Evolutionary conservation across 2,113 vertebrate genomes (phyloP), one percentile per base, ranked within the genome.

Genomic region (Sebastes schlegelii): DNA sequence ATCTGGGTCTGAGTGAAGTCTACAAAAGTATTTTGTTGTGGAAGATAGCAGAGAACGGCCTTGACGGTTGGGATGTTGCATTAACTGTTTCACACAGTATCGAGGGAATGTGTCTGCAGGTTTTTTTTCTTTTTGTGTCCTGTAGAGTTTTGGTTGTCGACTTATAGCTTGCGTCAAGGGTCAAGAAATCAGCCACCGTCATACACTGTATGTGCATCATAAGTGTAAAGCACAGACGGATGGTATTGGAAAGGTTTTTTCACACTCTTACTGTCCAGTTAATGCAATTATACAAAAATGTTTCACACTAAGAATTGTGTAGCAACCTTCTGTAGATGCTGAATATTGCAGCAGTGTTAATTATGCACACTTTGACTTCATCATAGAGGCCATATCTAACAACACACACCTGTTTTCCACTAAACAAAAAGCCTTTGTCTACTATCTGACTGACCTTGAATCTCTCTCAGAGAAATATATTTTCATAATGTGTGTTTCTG

Each of bases 41-140:
- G 55, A 48, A 79, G 85, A 90, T 86, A 82, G 60, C 72, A 66
- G 48, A 62, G 62, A n/a, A 10, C 13, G 87, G 9, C 92, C 92
- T 93, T 93, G 92, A 66, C 5, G 0, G 48, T 1, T 63, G 68
- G 23, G 67, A 87, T 49, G 69, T 72, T 45, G 70, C 26, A 74
- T 84, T 64, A 57, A 79, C 45, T 71, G 16, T 54, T 84, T 84
- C 79, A 52, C 86, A 74, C 54, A 79, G 63, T 62, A 3, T 43
- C 0, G 5, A 52, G 17, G 34, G 49, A 84, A 26, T 1, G n/a
- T 51, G 17, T 57, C 10, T 57, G 45, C 43, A 23, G 49, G n/a
- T 54, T 48, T 16, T 11, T 55, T 43, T 8, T 21, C 13, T 4
- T 42, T 54, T 46, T 79, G 6, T 66, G 8, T 23, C n/a, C 23